A percentile compares a stretch with the other conserved stretches of the same genome.
Evolutionary conservation across 2,797 vertebrate genomes (phyloP).

Genomic region (Enteromius fasciolatus): DNA sequence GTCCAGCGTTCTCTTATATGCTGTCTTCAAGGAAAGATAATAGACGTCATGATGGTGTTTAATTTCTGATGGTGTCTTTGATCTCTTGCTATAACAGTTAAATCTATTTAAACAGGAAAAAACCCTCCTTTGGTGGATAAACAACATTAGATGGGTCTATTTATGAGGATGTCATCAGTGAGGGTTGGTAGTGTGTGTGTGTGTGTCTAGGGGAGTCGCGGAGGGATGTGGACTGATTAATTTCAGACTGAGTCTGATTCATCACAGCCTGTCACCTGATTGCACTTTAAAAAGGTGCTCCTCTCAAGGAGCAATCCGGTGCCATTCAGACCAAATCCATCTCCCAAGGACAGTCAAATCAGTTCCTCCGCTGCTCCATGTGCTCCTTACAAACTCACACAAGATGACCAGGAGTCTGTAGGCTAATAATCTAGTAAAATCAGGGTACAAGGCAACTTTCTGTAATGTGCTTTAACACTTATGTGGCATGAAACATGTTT

Average conservation of each 20-base stretch:
- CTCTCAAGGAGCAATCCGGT: constrained; percentile 28
- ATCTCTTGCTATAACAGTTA: constrained; percentile 34
- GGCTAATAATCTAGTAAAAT: background rate
- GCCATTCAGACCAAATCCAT: constrained; percentile 33
- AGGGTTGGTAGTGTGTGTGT: background rate
- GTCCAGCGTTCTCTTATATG: constrained; percentile 27
- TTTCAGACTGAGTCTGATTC: constrained; percentile 26
- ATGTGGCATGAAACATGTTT: background rate
- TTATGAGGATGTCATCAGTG: constrained; percentile 10
- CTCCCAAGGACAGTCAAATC: constrained; percentile 46
- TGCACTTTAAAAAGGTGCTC: constrained; percentile 40
- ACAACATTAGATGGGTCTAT: constrained; percentile 11
- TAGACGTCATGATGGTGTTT: background rate
- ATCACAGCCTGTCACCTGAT: constrained; percentile 41
- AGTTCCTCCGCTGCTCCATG: background rate
- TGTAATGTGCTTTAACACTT: background rate
- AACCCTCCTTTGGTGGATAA: constrained; percentile 9
- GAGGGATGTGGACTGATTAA: constrained; percentile 28
- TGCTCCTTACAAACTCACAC: background rate
- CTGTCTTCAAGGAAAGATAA: constrained; percentile 10
- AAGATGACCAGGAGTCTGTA: constrained; percentile 12
- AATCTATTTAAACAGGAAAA: constrained; percentile 40
- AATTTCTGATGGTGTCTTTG: constrained; percentile 11
- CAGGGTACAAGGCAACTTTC: background rate
- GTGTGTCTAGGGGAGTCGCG: background rate